Percentiles rank a stretch among this genome's conserved stretches.
Evolutionary conservation across 2,888 invertebrate species (phyloP).

Genomic region (Ormyrus rosae): DNA sequence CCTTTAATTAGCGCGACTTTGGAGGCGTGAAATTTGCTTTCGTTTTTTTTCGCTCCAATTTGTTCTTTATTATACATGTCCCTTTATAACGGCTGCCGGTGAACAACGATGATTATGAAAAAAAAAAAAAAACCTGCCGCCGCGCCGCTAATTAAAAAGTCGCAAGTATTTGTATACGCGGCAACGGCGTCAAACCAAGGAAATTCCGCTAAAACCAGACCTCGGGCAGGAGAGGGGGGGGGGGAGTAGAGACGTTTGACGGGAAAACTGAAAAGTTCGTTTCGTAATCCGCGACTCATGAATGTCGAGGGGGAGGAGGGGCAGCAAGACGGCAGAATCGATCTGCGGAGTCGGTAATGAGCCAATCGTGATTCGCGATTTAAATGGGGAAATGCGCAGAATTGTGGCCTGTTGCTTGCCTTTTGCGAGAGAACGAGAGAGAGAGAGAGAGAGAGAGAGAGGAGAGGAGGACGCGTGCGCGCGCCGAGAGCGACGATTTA

Average conservation of each 20-base stretch:
- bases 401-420: constrained; percentile 45
- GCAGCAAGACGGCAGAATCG: constrained; percentile 22
- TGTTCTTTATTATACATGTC: no score
- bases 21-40: no score
- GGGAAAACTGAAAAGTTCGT: constrained; percentile 53
- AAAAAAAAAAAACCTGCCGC: background rate
- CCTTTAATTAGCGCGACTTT: no score
- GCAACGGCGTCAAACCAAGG: background rate
- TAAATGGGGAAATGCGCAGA: constrained; percentile 56
- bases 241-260: background rate
- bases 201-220: no score
- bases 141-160: background rate
- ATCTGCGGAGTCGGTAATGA: constrained; percentile 53
- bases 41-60: no score
- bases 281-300: constrained; percentile 50
- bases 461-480: background rate
- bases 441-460: no score
- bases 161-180: background rate
- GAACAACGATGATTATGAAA: background rate
- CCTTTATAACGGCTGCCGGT: no score
- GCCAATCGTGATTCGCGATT: constrained; percentile 57
- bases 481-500: constrained; percentile 30
- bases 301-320: constrained; percentile 2
- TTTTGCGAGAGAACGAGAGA: background rate
- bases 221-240: no score